Evolutionary conservation across 1,140 invertebrate genomes (phyloP).

Genomic region (Condylostylus longicornis): DNA sequence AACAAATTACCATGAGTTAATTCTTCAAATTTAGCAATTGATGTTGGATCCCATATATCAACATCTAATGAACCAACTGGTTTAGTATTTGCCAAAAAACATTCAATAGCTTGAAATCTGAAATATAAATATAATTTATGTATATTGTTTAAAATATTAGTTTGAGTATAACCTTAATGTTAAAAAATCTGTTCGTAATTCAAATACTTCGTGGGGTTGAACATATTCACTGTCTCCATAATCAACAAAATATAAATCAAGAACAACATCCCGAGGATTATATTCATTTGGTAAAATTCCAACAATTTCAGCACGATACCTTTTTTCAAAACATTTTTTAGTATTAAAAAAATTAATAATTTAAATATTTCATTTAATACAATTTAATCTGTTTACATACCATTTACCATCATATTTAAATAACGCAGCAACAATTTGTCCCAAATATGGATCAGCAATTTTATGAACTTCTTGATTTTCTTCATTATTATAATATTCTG

Average conservation of each 20-base stretch:
- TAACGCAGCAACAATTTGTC: slow-evolving; percentile 63
- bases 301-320: slow-evolving; percentile 40
- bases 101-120: slow-evolving; percentile 60
- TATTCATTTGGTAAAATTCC: slow-evolving; percentile 42
- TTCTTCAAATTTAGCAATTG: slow-evolving; percentile 54
- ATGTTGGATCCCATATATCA: slow-evolving; percentile 44
- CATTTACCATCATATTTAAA: slow-evolving; percentile 60
- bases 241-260: slow-evolving; percentile 61
- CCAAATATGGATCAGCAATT: slow-evolving; percentile 41
- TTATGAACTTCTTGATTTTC: slow-evolving; percentile 45
- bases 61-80: slow-evolving; percentile 32
- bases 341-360: background rate
- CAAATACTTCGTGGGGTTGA: slow-evolving; percentile 42
- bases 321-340: too few species aligned
- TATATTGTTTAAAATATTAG: background rate
- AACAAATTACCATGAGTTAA: slow-evolving; percentile 37
- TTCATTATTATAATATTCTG: slow-evolving; percentile 50
- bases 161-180: slow-evolving; percentile 37
- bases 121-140: background rate
- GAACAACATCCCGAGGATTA: slow-evolving; percentile 36
- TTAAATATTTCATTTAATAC: slow-evolving; percentile 29
- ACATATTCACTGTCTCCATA: slow-evolving; percentile 61
- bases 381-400: too few species aligned
- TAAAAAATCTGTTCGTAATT: slow-evolving; percentile 57
- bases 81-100: slow-evolving; percentile 53